Conservation (phyloP, 2,113 vertebrate species). For the Equus quagga region DNA sequence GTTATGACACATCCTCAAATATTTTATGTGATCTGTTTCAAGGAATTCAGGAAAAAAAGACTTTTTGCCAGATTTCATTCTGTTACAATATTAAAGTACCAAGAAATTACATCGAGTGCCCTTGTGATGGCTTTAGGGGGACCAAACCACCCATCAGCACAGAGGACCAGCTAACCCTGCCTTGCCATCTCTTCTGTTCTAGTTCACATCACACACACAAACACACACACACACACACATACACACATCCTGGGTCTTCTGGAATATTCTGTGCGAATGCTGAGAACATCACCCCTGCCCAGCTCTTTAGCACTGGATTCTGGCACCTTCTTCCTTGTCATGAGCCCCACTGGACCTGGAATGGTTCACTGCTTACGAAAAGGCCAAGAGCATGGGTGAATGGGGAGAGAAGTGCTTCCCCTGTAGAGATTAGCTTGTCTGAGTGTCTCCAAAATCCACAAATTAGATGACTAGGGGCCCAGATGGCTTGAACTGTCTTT, state of each 20-base stretch:
- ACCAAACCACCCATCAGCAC: no score
- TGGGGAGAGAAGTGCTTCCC: neutral
- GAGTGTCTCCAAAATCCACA: neutral
- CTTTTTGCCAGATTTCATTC: slow-evolving; percentile 10
- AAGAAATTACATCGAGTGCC: neutral
- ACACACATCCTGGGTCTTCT: neutral
- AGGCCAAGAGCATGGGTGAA: neutral
- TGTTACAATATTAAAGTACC: slow-evolving; percentile 20
- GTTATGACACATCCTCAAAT: neutral
- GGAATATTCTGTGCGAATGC: neutral
- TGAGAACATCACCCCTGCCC: neutral
- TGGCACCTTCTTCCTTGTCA: neutral
- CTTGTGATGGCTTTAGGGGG: neutral
- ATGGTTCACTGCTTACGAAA: neutral
- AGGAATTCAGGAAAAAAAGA: neutral
- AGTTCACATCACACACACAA: neutral
- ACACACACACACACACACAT: neutral
- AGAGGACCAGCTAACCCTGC: neutral
- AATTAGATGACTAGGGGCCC: neutral
- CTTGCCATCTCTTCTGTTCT: neutral
- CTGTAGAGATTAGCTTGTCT: no score
- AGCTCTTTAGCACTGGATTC: neutral
- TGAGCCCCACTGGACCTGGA: neutral
- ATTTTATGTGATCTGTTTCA: slow-evolving; percentile 21
- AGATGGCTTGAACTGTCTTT: neutral